Base-by-base conservation (phyloP, 1,140 invertebrate genomes). In the Reticulitermes speratus region DNA sequence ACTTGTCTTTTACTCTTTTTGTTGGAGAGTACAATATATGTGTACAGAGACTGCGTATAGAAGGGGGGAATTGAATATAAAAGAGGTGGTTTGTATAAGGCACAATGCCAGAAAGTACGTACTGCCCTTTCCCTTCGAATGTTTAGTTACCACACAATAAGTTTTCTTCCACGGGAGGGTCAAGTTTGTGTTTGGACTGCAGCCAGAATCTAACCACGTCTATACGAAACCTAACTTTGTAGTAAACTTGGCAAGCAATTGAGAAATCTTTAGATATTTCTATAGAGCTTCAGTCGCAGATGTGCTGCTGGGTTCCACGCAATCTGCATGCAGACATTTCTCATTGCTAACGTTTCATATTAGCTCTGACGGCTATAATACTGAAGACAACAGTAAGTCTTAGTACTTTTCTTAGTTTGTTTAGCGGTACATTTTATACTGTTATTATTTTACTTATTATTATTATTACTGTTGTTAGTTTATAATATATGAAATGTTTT, bases 121-220 rank as follows among this genome's bases (percentile, higher is more conserved):
- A 9, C n/a, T 75, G 7, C n/a, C 7, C n/a, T 30, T 11, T 14
- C 7, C n/a, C 25, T 11, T 8, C n/a, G 65, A 25, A 75, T 75
- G 65, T 75, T 75, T 75, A 75, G 65, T 75, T 75, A 75, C 65
- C 65, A 25, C 65, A 75, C 25, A 75, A 75, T 75, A 75, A 75
- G 65, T 75, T 75, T 75, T 75, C 25, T 75, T 75, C 25, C n/a
- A 2, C n/a, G 2, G n/a, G 2, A 75, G 65, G 65, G 65, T 75
- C 65, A 75, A 75, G 65, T 75, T 75, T 75, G 30, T 25, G 65
- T 75, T 75, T 75, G 65, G 65, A 25, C 65, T 75, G 25, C 6
- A 30, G 65, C 65, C 65, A 75, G n/a, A 30, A 75, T 9, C 65
- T 75, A 75, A 75, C 65, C 65, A 75, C 65, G 25, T 75, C 65